phyloP scores from a whole-genome alignment of 2,888 invertebrate species.

The Napeogenes sylphis region DNA sequence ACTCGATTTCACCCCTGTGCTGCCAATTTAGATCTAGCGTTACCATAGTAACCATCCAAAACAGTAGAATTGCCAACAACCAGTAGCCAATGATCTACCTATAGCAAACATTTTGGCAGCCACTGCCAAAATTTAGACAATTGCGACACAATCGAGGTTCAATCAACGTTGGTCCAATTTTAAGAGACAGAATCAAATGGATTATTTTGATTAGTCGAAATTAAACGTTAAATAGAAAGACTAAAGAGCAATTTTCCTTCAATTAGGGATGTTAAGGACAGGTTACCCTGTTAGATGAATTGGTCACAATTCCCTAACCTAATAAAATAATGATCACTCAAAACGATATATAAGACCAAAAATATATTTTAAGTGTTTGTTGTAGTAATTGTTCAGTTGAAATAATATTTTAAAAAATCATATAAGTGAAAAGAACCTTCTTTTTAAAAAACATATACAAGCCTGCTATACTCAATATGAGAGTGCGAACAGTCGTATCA shows the following conservation, averaged over 20 bases:
- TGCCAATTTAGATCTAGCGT: slow-evolving; percentile 60
- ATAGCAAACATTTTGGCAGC: slow-evolving; percentile 25
- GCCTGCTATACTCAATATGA: slow-evolving; percentile 1
- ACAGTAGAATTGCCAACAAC: slow-evolving; percentile 49
- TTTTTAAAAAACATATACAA: background rate
- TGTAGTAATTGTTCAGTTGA: background rate
- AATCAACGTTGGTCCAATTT: slow-evolving; percentile 39
- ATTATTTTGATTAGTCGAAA: slow-evolving; percentile 47
- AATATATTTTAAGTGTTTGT: background rate
- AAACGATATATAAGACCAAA: background rate
- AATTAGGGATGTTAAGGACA: slow-evolving; percentile 39
- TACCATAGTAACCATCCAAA: slow-evolving; percentile 64
- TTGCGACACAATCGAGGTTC: slow-evolving; percentile 42
- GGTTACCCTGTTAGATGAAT: slow-evolving; percentile 13
- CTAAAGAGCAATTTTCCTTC: slow-evolving; percentile 56
- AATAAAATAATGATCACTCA: slow-evolving; percentile 16
- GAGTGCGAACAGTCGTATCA: slow-evolving; percentile 8
- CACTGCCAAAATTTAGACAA: slow-evolving; percentile 32
- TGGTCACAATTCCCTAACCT: slow-evolving; percentile 18
- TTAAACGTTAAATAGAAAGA: slow-evolving; percentile 50
- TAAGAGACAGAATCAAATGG: slow-evolving; percentile 36
- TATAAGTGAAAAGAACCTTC: slow-evolving; percentile 9
- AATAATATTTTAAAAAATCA: background rate
- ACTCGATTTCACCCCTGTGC: slow-evolving; percentile 53
- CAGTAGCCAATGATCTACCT: slow-evolving; percentile 50